Evolutionary conservation across 2,113 vertebrate genomes (phyloP).

Genomic region (Ictalurus furcatus): DNA sequence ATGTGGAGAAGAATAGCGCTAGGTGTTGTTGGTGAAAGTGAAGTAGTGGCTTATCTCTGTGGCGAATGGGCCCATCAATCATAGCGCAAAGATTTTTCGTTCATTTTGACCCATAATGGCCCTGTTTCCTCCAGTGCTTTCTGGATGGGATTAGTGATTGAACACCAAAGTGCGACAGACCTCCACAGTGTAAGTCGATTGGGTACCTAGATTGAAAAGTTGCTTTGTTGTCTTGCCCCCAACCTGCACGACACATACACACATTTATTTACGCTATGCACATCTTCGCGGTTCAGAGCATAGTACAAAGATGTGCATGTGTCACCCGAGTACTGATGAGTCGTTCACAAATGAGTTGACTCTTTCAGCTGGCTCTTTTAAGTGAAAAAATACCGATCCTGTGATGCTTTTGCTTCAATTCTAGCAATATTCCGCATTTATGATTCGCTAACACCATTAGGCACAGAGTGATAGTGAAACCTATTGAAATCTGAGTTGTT

Average conservation of each 20-base stretch:
- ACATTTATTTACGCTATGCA: neutral
- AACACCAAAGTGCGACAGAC: constrained; percentile 65
- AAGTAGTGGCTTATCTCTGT: constrained; percentile 71
- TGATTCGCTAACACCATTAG: neutral
- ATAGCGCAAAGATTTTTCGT: constrained; percentile 65
- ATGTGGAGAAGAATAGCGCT: constrained; percentile 59
- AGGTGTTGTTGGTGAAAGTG: constrained; percentile 67
- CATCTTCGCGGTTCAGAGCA: neutral
- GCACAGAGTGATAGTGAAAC: neutral
- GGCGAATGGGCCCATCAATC: constrained; percentile 72
- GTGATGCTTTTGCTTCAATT: neutral
- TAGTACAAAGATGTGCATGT: neutral
- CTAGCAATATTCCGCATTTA: neutral
- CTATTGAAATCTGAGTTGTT: neutral
- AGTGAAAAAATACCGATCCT: neutral
- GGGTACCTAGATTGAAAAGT: constrained; percentile 57
- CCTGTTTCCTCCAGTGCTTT: constrained; percentile 68
- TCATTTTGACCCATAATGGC: constrained; percentile 70
- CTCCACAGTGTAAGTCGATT: constrained; percentile 59
- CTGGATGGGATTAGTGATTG: constrained; percentile 71
- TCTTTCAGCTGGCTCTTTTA: neutral
- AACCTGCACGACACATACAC: constrained; percentile 36
- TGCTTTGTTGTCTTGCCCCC: constrained; percentile 43
- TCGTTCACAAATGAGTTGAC: neutral
- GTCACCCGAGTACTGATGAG: neutral